Percentiles rank a stretch among this genome's conserved stretches.
Evolutionary conservation across 2,113 vertebrate genomes (phyloP).

Genomic region (Tragelaphus strepsiceros): DNA sequence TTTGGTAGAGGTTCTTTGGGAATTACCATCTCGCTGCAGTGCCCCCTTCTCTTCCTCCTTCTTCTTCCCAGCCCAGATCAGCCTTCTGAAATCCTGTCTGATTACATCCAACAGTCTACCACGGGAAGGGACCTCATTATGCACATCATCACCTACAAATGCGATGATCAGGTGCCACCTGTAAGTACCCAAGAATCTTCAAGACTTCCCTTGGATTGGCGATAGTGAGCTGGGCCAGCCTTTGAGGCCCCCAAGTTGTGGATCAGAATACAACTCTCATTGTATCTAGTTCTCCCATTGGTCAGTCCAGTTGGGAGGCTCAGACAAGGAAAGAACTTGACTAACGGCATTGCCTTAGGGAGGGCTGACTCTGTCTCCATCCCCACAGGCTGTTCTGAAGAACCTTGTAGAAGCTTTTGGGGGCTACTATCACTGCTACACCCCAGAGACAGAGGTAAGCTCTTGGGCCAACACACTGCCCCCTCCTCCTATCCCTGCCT

Average conservation of each 20-base stretch:
- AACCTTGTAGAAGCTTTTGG: slow-evolving; percentile 74
- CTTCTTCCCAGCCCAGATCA: slow-evolving; percentile 83
- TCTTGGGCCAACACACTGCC: accelerated
- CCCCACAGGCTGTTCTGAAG: slow-evolving; percentile 75
- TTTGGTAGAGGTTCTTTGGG: background rate
- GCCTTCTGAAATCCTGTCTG: slow-evolving; percentile 76
- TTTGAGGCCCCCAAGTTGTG: background rate
- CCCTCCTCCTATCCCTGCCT: no score
- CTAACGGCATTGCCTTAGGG: accelerated
- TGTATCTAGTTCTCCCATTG: background rate
- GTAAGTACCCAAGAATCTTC: slow-evolving; percentile 72
- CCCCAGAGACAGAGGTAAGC: slow-evolving; percentile 77
- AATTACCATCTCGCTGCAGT: background rate
- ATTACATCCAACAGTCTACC: slow-evolving; percentile 77
- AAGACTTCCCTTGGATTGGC: background rate
- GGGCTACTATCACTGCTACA: slow-evolving; percentile 83
- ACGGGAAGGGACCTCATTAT: slow-evolving; percentile 74
- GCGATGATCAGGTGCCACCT: slow-evolving; percentile 66
- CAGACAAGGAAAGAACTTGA: background rate
- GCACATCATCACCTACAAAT: slow-evolving; percentile 81
- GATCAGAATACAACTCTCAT: background rate
- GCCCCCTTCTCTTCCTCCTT: background rate
- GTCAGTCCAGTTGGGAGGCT: background rate
- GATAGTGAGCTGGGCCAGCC: background rate
- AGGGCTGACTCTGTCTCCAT: background rate